These are phyloP conservation scores for Tylochromis polylepis DNA, from an alignment of 2,113 vertebrate species.

Conservation along the genomic window DNA sequence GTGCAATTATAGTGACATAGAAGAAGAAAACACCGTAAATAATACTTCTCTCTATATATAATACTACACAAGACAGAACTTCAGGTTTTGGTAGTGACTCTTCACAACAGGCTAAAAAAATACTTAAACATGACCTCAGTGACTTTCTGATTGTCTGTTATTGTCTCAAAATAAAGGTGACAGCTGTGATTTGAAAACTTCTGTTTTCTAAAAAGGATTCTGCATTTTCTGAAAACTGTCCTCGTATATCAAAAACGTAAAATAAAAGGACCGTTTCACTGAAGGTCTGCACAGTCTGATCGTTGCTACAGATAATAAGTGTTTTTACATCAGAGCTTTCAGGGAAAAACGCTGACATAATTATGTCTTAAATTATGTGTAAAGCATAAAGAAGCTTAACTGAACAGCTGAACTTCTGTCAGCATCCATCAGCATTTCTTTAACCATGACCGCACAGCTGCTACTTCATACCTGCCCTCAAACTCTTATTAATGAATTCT, in stretches of 20 bases:
- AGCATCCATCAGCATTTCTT: too few species aligned
- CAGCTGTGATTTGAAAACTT: not conserved
- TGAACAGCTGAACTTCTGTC: not conserved
- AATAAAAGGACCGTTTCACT: rapidly evolving
- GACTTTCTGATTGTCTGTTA: rapidly evolving
- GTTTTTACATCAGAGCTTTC: rapidly evolving
- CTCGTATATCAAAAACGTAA: not conserved
- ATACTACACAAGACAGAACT: not conserved
- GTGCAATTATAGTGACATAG: rapidly evolving
- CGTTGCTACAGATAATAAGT: not conserved
- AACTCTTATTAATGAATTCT: not conserved
- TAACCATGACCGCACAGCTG: too few species aligned
- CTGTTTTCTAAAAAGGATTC: not conserved
- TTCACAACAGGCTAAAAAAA: not conserved
- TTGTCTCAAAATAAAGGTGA: not conserved
- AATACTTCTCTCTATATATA: too few species aligned
- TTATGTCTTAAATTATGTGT: not conserved
- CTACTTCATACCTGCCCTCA: not conserved
- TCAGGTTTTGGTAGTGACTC: not conserved
- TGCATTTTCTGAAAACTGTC: not conserved
- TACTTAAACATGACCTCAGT: not conserved
- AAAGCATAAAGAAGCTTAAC: not conserved
- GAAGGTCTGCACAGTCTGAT: too few species aligned
- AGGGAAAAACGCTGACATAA: not conserved
- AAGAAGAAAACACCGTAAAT: too few species aligned